phyloP scores from a whole-genome alignment of 2,797 vertebrate species.

The Lithobates pipiens region DNA sequence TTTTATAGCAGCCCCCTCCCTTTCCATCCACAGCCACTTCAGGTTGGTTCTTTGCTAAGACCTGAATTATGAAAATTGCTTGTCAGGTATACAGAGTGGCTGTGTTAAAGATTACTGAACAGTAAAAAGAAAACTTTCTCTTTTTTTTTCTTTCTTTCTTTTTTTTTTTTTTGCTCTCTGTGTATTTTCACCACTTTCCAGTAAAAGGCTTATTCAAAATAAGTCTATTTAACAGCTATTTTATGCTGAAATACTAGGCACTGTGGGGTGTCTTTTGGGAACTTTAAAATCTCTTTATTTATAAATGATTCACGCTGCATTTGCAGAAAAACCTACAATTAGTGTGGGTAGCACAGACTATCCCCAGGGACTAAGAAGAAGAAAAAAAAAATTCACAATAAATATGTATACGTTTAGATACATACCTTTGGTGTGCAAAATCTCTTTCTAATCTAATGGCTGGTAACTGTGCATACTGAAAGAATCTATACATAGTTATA shows the following conservation, averaged over 20 bases:
- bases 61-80: constrained; percentile 79
- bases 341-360: constrained; percentile 84
- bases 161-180: constrained; percentile 82
- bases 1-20: constrained; percentile 63
- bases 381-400: constrained; percentile 60
- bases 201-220: constrained; percentile 86
- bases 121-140: constrained; percentile 83
- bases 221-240: constrained; percentile 87
- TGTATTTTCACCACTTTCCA: constrained; percentile 82
- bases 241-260: constrained; percentile 84
- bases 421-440: constrained; percentile 57
- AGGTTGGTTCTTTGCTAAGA: constrained; percentile 74
- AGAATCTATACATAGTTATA: neutral
- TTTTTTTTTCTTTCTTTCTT: constrained; percentile 75
- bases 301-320: constrained; percentile 88
- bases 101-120: constrained; percentile 80
- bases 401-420: constrained; percentile 73
- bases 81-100: constrained; percentile 79
- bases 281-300: constrained; percentile 88
- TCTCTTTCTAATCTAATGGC: neutral
- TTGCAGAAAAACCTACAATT: constrained; percentile 89
- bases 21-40: constrained; percentile 70
- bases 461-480: neutral
- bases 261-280: constrained; percentile 84
- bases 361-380: constrained; percentile 80